Conservation (phyloP, 2,113 vertebrate species). For the Phyllopteryx taeniolatus region DNA sequence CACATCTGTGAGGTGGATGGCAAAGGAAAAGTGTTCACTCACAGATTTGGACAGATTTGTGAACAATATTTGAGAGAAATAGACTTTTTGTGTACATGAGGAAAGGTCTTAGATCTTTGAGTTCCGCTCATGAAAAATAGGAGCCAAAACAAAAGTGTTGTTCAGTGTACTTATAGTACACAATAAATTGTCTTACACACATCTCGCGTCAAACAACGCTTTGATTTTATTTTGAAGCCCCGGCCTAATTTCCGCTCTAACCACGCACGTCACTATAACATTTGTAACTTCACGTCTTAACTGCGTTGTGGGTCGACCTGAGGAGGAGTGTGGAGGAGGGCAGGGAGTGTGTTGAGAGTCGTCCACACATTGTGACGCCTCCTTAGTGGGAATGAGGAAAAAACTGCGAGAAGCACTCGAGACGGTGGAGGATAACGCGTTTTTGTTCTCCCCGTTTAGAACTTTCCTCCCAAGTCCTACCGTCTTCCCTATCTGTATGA, state of each 20-base stretch:
- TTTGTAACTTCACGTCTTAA: background rate
- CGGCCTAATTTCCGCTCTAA: background rate
- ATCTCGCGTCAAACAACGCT: background rate
- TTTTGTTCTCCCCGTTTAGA: conserved; percentile 7
- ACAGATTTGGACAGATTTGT: too few species aligned
- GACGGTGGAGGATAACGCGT: conserved; percentile 19
- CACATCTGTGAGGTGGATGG: too few species aligned
- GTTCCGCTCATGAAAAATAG: background rate
- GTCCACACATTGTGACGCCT: conserved; percentile 42
- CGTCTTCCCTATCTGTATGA: conserved; percentile 33
- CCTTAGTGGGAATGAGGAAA: conserved; percentile 17
- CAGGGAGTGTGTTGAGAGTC: conserved; percentile 48
- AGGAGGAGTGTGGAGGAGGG: background rate
- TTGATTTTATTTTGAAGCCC: conserved; percentile 40
- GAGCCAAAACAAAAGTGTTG: too few species aligned
- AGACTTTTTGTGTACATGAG: too few species aligned
- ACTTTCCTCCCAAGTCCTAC: conserved; percentile 37
- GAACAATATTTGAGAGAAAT: too few species aligned
- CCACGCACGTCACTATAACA: background rate
- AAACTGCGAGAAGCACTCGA: conserved; percentile 34
- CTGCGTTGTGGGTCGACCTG: conserved; percentile 9
- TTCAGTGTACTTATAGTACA: too few species aligned
- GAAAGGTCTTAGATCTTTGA: background rate
- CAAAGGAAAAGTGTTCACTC: too few species aligned
- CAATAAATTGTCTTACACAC: background rate